These are phyloP conservation scores for Hestina assimilis DNA, from an alignment of 1,140 invertebrate species.

Conservation along the genomic window DNA sequence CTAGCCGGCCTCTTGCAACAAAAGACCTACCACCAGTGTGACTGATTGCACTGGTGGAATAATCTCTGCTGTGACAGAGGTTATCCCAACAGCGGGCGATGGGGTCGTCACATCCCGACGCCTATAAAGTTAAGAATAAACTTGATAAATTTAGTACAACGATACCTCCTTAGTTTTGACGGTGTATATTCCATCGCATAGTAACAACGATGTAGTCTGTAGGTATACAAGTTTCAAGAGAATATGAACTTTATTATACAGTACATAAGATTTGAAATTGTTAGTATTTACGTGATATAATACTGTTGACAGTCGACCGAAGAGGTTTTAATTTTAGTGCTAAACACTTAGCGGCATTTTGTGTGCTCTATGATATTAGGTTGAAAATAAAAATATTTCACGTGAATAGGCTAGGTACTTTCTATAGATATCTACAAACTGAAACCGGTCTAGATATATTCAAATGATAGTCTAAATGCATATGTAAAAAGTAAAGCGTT, in stretches of 20 bases:
- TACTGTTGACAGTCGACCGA: slow-evolving; percentile 37
- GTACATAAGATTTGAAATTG: slow-evolving; percentile 10
- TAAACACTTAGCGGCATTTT: slow-evolving; percentile 27
- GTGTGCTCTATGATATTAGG: background rate
- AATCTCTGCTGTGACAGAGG: no score
- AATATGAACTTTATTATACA: slow-evolving; percentile 11
- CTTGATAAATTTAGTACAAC: slow-evolving; percentile 5
- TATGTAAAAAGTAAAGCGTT: no score
- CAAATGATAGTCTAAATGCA: no score
- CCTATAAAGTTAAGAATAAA: no score
- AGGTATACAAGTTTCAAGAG: slow-evolving; percentile 1
- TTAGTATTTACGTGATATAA: slow-evolving; percentile 6
- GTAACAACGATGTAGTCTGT: slow-evolving; percentile 27
- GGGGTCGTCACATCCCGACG: no score
- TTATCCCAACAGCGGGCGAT: no score
- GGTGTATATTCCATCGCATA: slow-evolving; percentile 23
- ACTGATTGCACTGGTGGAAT: no score
- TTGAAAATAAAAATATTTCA: background rate
- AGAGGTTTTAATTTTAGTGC: slow-evolving; percentile 35
- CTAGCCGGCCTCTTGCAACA: no score
- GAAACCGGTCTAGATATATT: no score
- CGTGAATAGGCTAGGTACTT: no score
- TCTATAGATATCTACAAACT: no score
- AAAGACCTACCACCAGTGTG: no score
- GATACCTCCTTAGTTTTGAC: slow-evolving; percentile 19